Conservation (phyloP, 1,140 invertebrate species). For the Trachymyrmex septentrionalis region DNA sequence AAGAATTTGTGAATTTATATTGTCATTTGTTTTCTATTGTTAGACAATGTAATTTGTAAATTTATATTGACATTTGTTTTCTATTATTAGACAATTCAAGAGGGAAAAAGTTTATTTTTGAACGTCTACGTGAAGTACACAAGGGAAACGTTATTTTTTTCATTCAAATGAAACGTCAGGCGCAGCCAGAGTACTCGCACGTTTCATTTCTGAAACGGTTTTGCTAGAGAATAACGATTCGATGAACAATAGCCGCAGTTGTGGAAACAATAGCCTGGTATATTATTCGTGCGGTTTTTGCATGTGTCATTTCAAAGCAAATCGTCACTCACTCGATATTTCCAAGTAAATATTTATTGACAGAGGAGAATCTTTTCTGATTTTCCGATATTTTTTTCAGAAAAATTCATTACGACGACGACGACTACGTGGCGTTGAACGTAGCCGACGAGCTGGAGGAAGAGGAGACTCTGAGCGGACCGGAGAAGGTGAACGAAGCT, state of each 20-base stretch:
- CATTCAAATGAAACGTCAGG: conserved; percentile 52
- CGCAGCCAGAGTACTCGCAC: background rate
- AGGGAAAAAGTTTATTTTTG: background rate
- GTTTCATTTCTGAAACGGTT: conserved; percentile 30
- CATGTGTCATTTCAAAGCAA: conserved; percentile 1
- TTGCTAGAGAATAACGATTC: conserved; percentile 19
- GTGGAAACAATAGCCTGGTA: conserved; percentile 8
- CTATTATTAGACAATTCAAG: background rate
- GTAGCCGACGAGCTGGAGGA: conserved; percentile 85
- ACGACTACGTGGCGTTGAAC: conserved; percentile 87
- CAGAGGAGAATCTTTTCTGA: background rate
- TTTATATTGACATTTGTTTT: background rate
- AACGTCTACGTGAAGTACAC: background rate
- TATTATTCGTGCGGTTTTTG: conserved; percentile 38
- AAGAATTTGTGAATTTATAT: background rate
- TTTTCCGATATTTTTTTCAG: conserved; percentile 69
- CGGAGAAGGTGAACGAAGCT: conserved; percentile 73
- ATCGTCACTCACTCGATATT: conserved; percentile 7
- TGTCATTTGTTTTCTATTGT: background rate
- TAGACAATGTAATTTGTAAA: background rate
- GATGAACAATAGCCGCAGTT: background rate
- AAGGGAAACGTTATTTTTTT: conserved; percentile 23
- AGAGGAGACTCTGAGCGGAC: conserved; percentile 81
- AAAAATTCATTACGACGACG: conserved; percentile 85
- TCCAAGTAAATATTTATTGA: background rate